phyloP scores from a whole-genome alignment of 2,113 vertebrate species.

The Taxidea taxus region DNA sequence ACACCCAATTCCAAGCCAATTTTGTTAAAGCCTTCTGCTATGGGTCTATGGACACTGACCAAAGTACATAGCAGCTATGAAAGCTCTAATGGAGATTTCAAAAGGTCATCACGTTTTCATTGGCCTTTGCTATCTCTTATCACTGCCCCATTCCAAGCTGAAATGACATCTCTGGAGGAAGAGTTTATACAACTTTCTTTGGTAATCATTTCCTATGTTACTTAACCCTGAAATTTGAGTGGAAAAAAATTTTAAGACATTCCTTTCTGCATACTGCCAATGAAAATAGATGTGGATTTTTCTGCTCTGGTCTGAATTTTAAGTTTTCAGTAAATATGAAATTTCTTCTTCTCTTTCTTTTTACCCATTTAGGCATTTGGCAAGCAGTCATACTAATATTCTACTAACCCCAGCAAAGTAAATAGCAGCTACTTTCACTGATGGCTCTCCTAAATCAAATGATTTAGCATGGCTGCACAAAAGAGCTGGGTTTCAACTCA shows the following conservation, averaged over 20 bases:
- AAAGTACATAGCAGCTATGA: neutral
- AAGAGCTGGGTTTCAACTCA: neutral
- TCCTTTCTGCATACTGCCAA: neutral
- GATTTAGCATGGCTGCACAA: neutral
- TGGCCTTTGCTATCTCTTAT: neutral
- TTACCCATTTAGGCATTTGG: neutral
- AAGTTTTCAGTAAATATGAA: conserved; percentile 29
- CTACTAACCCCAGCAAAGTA: neutral
- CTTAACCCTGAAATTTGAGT: neutral
- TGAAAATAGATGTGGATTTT: neutral
- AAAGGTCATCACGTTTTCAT: neutral
- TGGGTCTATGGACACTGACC: neutral
- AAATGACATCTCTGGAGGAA: neutral
- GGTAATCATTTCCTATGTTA: neutral
- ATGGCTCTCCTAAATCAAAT: conserved; percentile 34
- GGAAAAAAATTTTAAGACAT: neutral
- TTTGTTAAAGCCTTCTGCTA: neutral
- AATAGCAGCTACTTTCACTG: conserved; percentile 19
- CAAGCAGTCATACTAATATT: conserved; percentile 10
- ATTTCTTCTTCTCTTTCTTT: conserved; percentile 21
- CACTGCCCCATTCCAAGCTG: neutral
- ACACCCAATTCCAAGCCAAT: neutral
- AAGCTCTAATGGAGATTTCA: neutral
- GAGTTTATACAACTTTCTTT: neutral
- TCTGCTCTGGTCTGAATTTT: conserved; percentile 22